phyloP scores from a whole-genome alignment of 2,797 vertebrate species.

The Apogon hyalosoma region DNA sequence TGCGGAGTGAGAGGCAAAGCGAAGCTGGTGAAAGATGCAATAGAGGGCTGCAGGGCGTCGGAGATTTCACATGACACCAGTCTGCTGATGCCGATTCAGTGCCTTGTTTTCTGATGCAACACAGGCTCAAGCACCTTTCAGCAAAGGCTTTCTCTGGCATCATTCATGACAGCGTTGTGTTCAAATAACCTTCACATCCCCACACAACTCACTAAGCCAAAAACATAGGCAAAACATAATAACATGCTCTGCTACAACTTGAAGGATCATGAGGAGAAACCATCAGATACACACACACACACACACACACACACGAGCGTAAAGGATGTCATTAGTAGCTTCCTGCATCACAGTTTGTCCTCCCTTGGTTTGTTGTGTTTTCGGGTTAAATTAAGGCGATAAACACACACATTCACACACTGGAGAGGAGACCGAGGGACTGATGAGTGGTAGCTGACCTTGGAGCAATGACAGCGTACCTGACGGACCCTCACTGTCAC shows the following conservation, averaged over 20 bases:
- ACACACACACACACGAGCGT: constrained; percentile 18
- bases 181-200: constrained; percentile 39
- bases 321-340: constrained; percentile 42
- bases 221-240: constrained; percentile 4
- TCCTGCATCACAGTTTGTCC: constrained; percentile 37
- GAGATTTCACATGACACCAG: constrained; percentile 68
- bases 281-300: constrained; percentile 16
- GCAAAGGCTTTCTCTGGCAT: constrained; percentile 20
- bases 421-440: constrained; percentile 56
- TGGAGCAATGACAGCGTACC: constrained; percentile 72
- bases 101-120: constrained; percentile 70
- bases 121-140: constrained; percentile 54
- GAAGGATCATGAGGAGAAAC: constrained; percentile 9
- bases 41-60: constrained; percentile 55
- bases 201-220: background rate
- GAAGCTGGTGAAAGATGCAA: constrained; percentile 56
- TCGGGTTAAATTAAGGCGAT: constrained; percentile 71
- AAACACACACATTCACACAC: constrained; percentile 71
- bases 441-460: constrained; percentile 53
- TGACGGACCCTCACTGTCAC: constrained; percentile 70
- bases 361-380: constrained; percentile 42
- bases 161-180: constrained; percentile 29
- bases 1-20: constrained; percentile 41
- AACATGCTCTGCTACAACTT: background rate
- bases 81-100: constrained; percentile 51